Evolutionary conservation across 1,140 invertebrate species (phyloP).

Genomic region (Diachasmimorpha longicaudata): DNA sequence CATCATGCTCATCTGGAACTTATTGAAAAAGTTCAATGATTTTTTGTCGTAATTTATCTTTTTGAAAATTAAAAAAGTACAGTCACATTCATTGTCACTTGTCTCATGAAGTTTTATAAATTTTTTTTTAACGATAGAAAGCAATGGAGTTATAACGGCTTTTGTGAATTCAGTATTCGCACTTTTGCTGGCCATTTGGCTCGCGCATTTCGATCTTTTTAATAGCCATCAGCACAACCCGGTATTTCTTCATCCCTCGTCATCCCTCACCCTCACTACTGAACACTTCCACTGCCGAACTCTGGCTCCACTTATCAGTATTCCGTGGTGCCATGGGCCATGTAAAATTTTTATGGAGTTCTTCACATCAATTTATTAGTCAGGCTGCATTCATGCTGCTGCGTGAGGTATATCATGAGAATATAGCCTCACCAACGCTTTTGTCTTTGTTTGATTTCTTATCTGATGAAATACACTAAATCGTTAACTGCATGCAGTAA

Average conservation of each 20-base stretch:
- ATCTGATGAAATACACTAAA: background rate
- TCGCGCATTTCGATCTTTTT: background rate
- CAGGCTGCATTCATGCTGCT: conserved; percentile 14
- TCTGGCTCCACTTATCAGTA: background rate
- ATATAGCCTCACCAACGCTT: background rate
- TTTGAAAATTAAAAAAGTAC: background rate
- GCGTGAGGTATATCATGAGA: background rate
- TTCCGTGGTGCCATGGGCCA: background rate
- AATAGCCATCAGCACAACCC: background rate
- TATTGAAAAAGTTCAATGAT: conserved; percentile 4
- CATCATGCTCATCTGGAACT: background rate
- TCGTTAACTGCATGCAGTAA: background rate
- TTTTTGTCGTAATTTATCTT: background rate
- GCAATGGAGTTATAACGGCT: background rate
- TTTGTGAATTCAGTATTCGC: background rate
- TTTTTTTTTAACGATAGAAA: background rate
- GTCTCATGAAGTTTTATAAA: background rate
- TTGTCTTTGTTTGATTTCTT: no score
- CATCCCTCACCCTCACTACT: background rate
- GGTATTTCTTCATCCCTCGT: background rate
- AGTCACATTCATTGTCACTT: background rate
- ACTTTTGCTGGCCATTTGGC: background rate
- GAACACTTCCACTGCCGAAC: no score
- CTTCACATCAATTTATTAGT: conserved; percentile 7
- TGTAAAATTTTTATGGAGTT: conserved; percentile 20